Conservation (phyloP, 23 tunicate genomes). For the Ciona savignyi region DNA sequence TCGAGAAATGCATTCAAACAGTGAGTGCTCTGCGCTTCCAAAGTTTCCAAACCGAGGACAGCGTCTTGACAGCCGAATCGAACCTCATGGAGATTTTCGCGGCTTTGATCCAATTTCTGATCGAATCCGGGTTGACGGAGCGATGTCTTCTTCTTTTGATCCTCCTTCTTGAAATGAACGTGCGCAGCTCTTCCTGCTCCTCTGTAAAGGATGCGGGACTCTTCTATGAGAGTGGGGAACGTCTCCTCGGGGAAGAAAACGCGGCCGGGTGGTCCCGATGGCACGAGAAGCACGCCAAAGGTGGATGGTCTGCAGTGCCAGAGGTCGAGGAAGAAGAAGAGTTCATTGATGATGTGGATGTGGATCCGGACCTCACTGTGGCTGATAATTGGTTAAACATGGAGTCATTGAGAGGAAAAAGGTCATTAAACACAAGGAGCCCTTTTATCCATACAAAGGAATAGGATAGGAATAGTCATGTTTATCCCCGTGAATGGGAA, state of each 20-base stretch:
- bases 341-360: conserved; percentile 40
- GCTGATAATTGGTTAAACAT: conserved; percentile 41
- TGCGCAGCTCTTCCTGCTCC: background rate
- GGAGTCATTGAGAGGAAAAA: conserved; percentile 17
- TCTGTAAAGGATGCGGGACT: conserved; percentile 16
- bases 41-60: conserved; percentile 8
- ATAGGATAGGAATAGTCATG: no score
- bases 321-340: conserved; percentile 36
- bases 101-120: conserved; percentile 24
- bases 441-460: no score
- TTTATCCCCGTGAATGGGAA: no score
- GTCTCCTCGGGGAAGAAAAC: conserved; percentile 35
- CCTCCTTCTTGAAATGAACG: conserved; percentile 49
- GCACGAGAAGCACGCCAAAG: conserved; percentile 4
- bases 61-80: conserved; percentile 1
- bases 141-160: conserved; percentile 13
- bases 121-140: conserved; percentile 51
- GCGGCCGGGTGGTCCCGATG: conserved; percentile 54
- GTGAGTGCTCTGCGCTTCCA: conserved; percentile 23
- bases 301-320: background rate
- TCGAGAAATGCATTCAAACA: conserved; percentile 39
- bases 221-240: conserved; percentile 35
- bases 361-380: conserved; percentile 35
- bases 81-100: conserved; percentile 19
- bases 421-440: conserved; percentile 4